Evolutionary conservation across 2,797 vertebrate species (phyloP), one percentile per base, ranked within the genome.

Genomic region (Diplodus sargus): DNA sequence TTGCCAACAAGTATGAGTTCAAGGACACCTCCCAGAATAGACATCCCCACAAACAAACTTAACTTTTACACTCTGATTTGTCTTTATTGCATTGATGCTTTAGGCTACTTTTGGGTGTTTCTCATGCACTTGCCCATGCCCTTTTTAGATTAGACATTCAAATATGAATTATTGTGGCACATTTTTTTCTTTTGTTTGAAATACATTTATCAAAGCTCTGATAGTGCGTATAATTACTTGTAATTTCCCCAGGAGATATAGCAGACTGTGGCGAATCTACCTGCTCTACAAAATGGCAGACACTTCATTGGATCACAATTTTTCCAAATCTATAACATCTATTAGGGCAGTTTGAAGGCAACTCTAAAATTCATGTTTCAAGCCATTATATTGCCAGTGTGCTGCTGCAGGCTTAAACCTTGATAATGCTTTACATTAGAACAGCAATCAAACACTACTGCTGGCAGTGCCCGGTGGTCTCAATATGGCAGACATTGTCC

Each of bases 11-110:
- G 48, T 64, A 25, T 56, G 22, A 16, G 5, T 52, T 80, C 42
- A 65, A 10, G 4, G 59, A 65, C 66, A 63, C 3, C 3, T 72
- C 48, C 48, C 23, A 56, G 39, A 80, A 56, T n/a, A 25, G 7
- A 67, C 28, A 20, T 2, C 48, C 30, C 13, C 23, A 66, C 23
- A 49, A 58, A 78, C 8, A 45, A 2, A 74, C 61, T 42, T 42
- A 18, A 59, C 2, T 17, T 56, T 59, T 16, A 63, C 53, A 48
- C 52, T 52, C 4, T 11, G 43, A 70, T 70, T 45, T 45, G 30
- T 66, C 20, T 48, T 74, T 72, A 39, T 47, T 73, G 66, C 18
- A 53, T 1, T 54, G 62, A 25, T 61, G 54, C 67, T 80, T 52
- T 14, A 20, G 52, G 20, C 34, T 18, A 20, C 45, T 28, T 39